A percentile compares a stretch with the other conserved stretches of the same genome.
Conservation (phyloP, 2,888 invertebrate genomes). For the Pharmacophagus antenor region DNA sequence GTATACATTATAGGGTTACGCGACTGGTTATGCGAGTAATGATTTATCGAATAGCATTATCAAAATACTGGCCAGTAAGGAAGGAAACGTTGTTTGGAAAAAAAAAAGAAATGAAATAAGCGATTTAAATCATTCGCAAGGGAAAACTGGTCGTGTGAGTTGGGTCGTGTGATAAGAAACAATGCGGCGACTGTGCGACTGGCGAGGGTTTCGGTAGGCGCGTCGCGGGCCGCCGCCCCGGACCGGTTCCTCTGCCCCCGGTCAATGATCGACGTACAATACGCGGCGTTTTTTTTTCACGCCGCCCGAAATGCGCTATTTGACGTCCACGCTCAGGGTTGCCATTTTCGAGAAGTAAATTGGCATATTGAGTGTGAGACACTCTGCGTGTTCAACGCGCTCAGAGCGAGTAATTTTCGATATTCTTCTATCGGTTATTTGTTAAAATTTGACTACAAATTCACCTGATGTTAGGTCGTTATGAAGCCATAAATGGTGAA, state of each 20-base stretch:
- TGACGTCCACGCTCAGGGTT: neutral
- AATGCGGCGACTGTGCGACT: slow-evolving; percentile 25
- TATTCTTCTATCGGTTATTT: too few relatives aligned
- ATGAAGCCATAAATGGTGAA: too few relatives aligned
- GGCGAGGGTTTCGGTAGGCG: slow-evolving; percentile 22
- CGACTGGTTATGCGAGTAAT: too few relatives aligned
- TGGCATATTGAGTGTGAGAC: too few relatives aligned
- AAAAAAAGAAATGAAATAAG: neutral
- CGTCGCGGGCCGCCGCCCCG: neutral
- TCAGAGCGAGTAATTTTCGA: too few relatives aligned
- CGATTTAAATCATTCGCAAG: neutral
- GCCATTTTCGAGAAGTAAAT: neutral
- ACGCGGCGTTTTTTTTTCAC: slow-evolving; percentile 37
- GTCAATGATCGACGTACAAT: slow-evolving; percentile 44
- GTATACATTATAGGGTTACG: too few relatives aligned
- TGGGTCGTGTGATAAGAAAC: slow-evolving; percentile 20
- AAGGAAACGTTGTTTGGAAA: neutral
- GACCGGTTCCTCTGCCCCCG: slow-evolving; percentile 31
- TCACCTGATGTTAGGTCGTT: too few relatives aligned
- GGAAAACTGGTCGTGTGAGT: slow-evolving; percentile 14
- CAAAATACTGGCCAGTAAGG: too few relatives aligned
- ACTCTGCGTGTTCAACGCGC: too few relatives aligned
- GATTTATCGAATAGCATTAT: too few relatives aligned
- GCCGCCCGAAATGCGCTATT: slow-evolving; percentile 26
- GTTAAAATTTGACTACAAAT: too few relatives aligned